Conservation (phyloP, 2,797 vertebrate genomes). For the Enteromius argenteus region DNA sequence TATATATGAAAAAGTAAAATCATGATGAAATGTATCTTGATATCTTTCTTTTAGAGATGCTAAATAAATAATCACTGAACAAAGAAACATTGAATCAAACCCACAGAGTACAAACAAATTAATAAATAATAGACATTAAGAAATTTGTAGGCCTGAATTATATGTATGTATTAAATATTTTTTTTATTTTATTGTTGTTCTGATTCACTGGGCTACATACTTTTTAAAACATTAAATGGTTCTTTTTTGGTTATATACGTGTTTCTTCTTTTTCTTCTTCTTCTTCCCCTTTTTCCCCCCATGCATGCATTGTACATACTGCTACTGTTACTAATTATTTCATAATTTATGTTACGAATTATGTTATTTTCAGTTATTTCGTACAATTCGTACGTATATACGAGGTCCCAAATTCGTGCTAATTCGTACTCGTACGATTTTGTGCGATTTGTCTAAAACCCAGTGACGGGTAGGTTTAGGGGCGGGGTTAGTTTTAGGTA, state of each 20-base stretch:
- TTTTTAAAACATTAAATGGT: neutral
- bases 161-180: neutral
- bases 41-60: neutral
- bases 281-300: no score
- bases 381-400: no score
- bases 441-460: no score
- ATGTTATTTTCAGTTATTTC: no score
- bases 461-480: no score
- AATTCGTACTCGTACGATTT: no score
- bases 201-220: neutral
- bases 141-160: neutral
- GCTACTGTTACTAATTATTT: neutral
- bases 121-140: neutral
- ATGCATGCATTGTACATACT: neutral
- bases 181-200: no score
- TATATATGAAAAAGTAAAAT: neutral
- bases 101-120: neutral
- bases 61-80: neutral
- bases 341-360: neutral
- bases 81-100: neutral
- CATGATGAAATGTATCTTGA: neutral
- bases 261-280: no score
- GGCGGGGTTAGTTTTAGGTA: no score
- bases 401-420: no score
- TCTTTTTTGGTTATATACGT: no score